Percentiles rank a stretch among this genome's conserved stretches.
Conservation (phyloP, 2,888 invertebrate species). For the Masnerella sp. region DNA sequence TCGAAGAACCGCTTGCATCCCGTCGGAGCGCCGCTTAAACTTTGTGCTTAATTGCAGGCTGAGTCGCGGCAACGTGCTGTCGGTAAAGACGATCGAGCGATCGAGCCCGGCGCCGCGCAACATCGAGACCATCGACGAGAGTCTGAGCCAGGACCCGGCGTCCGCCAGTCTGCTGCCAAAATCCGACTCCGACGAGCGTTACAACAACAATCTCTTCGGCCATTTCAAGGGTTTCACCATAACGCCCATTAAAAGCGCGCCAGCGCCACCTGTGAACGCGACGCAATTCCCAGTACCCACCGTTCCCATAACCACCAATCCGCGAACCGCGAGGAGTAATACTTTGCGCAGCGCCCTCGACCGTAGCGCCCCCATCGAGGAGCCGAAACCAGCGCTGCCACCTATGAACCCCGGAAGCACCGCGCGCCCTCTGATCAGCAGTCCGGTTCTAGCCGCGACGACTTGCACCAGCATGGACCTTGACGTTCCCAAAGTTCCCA, state of each 20-base stretch:
- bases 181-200: conserved; percentile 75
- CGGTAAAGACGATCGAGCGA: conserved; percentile 75
- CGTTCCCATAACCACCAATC: conserved; percentile 73
- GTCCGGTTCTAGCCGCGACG: conserved; percentile 88
- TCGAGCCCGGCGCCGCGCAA: conserved; percentile 69
- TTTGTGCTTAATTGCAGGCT: conserved; percentile 65
- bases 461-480: conserved; percentile 88
- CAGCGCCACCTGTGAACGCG: conserved; percentile 80
- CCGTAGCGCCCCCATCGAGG: conserved; percentile 40
- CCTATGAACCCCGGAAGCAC: conserved; percentile 82
- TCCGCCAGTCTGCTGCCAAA: conserved; percentile 75
- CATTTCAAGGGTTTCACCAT: conserved; percentile 92
- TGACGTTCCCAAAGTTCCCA: conserved; percentile 80
- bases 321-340: conserved; percentile 65
- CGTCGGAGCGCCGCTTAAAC: conserved; percentile 64
- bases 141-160: conserved; percentile 74
- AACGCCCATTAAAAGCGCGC: conserved; percentile 80
- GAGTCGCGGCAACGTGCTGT: conserved; percentile 68
- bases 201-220: conserved; percentile 84
- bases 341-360: conserved; percentile 60
- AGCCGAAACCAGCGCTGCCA: conserved; percentile 79
- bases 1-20: conserved; percentile 20
- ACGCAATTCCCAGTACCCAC: conserved; percentile 82
- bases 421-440: conserved; percentile 87
- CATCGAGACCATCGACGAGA: conserved; percentile 75